Conservation (phyloP, 2,888 invertebrate species). For the Cinara cedri region DNA sequence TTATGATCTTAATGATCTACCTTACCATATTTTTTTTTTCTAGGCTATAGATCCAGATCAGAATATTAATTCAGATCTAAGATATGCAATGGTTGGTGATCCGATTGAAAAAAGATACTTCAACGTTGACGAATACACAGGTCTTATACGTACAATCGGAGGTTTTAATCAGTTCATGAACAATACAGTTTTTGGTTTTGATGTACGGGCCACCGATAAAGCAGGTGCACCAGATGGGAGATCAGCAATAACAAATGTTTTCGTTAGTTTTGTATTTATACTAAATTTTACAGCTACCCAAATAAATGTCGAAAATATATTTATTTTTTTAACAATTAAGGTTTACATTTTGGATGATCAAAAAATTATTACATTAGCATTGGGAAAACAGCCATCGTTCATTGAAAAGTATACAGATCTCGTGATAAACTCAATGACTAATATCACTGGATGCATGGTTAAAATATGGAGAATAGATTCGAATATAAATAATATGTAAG, state of each 20-base stretch:
- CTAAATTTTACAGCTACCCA: not conserved
- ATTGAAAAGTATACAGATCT: conserved; percentile 75
- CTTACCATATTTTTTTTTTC: too few relatives aligned
- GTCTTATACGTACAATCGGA: conserved; percentile 76
- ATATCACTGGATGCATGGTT: conserved; percentile 37
- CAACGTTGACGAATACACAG: conserved; percentile 77
- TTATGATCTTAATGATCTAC: too few relatives aligned
- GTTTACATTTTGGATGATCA: conserved; percentile 83
- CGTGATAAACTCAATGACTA: conserved; percentile 69
- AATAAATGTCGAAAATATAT: not conserved
- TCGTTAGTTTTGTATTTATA: conserved; percentile 68
- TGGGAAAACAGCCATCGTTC: conserved; percentile 77
- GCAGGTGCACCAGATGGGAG: conserved; percentile 81
- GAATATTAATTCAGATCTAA: conserved; percentile 78
- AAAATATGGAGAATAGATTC: conserved; percentile 53
- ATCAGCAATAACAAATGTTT: conserved; percentile 83
- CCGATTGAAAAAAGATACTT: conserved; percentile 72
- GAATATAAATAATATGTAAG: conserved; percentile 46
- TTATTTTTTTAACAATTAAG: conserved; percentile 63
- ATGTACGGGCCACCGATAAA: conserved; percentile 85
- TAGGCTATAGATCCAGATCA: conserved; percentile 76
- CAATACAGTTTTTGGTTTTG: conserved; percentile 75
- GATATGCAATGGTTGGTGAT: conserved; percentile 74
- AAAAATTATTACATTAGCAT: conserved; percentile 79
- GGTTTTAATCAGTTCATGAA: conserved; percentile 28